These are phyloP conservation scores for Marmota flaviventris DNA, from an alignment of 2,113 vertebrate species.

Conservation along the genomic window DNA sequence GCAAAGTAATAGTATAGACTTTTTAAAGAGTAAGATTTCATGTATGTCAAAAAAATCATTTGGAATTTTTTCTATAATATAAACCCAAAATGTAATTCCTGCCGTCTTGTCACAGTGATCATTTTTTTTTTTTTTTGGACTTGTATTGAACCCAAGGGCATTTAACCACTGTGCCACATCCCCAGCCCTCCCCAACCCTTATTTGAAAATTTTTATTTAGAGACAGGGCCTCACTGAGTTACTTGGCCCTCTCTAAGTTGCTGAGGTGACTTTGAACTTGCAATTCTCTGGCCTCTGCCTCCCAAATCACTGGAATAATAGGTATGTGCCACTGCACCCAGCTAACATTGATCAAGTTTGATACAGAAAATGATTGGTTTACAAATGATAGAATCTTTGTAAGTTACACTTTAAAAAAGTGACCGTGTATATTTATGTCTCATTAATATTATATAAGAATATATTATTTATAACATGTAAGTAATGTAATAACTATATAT, in stretches of 20 bases:
- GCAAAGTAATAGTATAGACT: background rate
- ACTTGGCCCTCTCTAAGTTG: too few species aligned
- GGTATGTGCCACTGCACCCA: too few species aligned
- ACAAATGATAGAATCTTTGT: background rate
- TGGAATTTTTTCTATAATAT: background rate
- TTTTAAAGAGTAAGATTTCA: background rate
- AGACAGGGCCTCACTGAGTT: too few species aligned
- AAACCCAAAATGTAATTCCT: background rate
- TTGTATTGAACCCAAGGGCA: too few species aligned
- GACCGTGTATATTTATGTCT: background rate
- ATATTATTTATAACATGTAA: background rate
- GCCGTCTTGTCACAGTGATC: background rate
- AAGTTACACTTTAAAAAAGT: background rate
- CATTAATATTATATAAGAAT: background rate
- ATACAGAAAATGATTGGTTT: background rate
- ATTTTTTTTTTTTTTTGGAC: background rate
- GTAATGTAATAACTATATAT: background rate
- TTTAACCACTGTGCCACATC: too few species aligned
- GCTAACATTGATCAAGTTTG: background rate
- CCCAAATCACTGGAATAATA: too few species aligned
- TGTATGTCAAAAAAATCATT: background rate
- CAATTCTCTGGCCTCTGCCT: too few species aligned
- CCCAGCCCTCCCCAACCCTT: too few species aligned
- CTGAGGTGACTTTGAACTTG: too few species aligned
- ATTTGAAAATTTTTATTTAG: too few species aligned